Base-by-base conservation (phyloP, 2,888 invertebrate species). In the Drosophila paracracens region DNA sequence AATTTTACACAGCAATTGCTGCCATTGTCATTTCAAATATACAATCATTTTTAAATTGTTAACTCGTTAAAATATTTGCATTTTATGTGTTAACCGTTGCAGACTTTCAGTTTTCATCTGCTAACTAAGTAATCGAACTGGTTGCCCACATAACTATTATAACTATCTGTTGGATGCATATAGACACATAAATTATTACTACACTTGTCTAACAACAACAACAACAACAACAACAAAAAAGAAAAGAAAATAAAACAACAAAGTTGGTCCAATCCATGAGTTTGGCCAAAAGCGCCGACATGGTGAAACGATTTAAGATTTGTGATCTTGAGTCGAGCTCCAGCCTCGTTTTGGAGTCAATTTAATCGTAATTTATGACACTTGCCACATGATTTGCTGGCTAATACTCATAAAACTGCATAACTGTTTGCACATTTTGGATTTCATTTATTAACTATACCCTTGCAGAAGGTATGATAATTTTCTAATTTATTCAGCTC, bases 291-390 rank as follows among this genome's bases (percentile, higher is more conserved):
- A 70, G 80, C 61, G 80, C 76, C 76, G 80, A 71, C 72, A 76
- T 67, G 70, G 63, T 58, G 51, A 53, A 80, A 76, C 66, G 74
- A 59, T 79, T 65, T 48, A 21, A 60, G 78, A 78, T 73, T 65
- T 74, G 59, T 36, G 58, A 56, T 56, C 68, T 66, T 58, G 38
- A 33, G 67, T 38, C 38, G 25, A 71, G 61, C 79, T 65, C 54
- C 51, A 35, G 65, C 51, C 38, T 50, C 51, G 64, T 66, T 57
- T 70, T 72, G 25, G 31, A 66, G 70, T 76, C 73, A 46, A 33
- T 73, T 70, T 53, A 64, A 64, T 58, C 70, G 70, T 88, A 54
- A 83, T 85, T 85, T 85, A 83, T 89, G 85, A 74, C 80, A 85
- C 87, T 75, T 73, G 82, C 74, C 69, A 64, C 73, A 75, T 71